These are phyloP conservation scores for Xanthorhoe designata DNA, from an alignment of 2,888 invertebrate genomes.

Conservation along the genomic window DNA sequence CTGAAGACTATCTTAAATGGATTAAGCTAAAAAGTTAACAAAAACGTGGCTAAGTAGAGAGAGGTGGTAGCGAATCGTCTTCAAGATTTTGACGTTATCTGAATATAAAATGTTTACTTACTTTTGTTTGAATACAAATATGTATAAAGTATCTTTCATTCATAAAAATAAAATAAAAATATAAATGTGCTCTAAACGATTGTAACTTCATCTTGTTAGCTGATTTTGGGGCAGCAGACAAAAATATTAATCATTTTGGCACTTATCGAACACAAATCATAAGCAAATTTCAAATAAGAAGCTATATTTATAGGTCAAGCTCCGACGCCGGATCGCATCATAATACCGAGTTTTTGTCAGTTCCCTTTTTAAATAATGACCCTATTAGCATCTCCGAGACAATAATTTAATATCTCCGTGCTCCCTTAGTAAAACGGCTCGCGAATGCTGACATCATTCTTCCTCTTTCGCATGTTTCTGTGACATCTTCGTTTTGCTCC, in stretches of 20 bases:
- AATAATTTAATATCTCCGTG: conserved; percentile 70
- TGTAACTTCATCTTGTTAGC: conserved; percentile 7
- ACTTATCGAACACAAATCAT: conserved; percentile 38
- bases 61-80: conserved; percentile 33
- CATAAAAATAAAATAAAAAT: neutral
- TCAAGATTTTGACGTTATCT: conserved; percentile 48
- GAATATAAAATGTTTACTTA: conserved; percentile 49
- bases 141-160: conserved; percentile 11
- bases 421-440: conserved; percentile 57
- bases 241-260: conserved; percentile 29
- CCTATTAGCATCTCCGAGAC: conserved; percentile 73
- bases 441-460: conserved; percentile 57
- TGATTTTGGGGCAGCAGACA: conserved; percentile 19
- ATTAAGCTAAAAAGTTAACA: conserved; percentile 47
- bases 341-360: conserved; percentile 56
- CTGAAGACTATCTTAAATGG: conserved; percentile 40
- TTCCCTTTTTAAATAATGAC: conserved; percentile 68
- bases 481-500: conserved; percentile 39
- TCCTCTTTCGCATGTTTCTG: conserved; percentile 48
- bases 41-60: conserved; percentile 40
- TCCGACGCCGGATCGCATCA: conserved; percentile 35
- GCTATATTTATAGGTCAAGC: conserved; percentile 32
- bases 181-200: neutral
- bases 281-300: conserved; percentile 35
- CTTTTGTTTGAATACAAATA: conserved; percentile 44